Percentiles rank a stretch among this genome's conserved stretches.
These are phyloP conservation scores for Zaprionus bogoriensis DNA, from an alignment of 2,888 invertebrate species.

Conservation along the genomic window DNA sequence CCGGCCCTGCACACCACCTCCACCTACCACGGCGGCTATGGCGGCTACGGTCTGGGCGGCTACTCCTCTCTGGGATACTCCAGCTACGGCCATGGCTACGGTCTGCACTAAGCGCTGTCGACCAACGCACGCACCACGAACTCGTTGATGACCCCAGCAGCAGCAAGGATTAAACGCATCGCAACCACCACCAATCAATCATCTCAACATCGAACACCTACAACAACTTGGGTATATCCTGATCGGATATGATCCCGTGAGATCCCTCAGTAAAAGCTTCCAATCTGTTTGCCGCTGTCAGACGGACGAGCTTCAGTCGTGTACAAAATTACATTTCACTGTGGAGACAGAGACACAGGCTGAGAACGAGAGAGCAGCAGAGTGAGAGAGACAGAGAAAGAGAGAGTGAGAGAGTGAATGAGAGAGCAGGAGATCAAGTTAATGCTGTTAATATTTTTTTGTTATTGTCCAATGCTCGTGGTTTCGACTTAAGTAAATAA, in stretches of 20 bases:
- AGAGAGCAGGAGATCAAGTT: conserved; percentile 43
- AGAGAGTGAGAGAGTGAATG: background rate
- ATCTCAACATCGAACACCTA: background rate
- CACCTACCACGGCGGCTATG: conserved; percentile 75
- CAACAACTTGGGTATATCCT: background rate
- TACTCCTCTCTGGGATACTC: no score
- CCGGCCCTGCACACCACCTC: conserved; percentile 80
- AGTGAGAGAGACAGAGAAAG: conserved; percentile 20
- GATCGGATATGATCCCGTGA: conserved; percentile 8
- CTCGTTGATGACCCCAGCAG: conserved; percentile 48
- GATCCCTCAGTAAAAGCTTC: conserved; percentile 37
- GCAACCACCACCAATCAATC: conserved; percentile 18
- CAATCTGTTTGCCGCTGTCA: conserved; percentile 63
- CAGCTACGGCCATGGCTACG: conserved; percentile 59
- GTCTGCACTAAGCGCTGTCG: conserved; percentile 71
- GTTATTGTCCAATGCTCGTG: conserved; percentile 52
- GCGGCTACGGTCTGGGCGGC: conserved; percentile 66
- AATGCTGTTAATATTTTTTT: conserved; percentile 55
- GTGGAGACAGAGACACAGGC: conserved; percentile 30
- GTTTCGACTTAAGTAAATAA: conserved; percentile 69
- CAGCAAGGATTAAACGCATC: conserved; percentile 9
- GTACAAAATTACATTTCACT: conserved; percentile 42
- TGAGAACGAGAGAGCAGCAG: conserved; percentile 41
- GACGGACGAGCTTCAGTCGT: conserved; percentile 27
- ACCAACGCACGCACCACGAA: background rate